Evolutionary conservation across 2,888 invertebrate species (phyloP).

Genomic region (Habroteleia sp.): DNA sequence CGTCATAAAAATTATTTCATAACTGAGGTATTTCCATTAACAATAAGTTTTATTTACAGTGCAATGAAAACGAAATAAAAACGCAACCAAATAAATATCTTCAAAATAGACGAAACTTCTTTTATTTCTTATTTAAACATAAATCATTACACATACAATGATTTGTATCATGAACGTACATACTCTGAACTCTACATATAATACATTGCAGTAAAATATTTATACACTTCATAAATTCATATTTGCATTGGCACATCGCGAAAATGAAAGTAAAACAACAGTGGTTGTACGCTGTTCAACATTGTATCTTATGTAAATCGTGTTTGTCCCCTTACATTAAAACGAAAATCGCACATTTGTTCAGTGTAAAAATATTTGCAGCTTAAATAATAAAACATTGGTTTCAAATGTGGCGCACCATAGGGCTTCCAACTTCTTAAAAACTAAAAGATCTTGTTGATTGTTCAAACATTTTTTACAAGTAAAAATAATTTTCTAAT

Average conservation of each 20-base stretch:
- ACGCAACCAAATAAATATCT: slow-evolving; percentile 17
- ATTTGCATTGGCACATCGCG: slow-evolving; percentile 57
- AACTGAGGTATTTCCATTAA: background rate
- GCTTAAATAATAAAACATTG: slow-evolving; percentile 26
- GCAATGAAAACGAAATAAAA: background rate
- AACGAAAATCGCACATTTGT: slow-evolving; percentile 24
- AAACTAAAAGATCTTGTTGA: slow-evolving; percentile 34
- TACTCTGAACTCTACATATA: slow-evolving; percentile 55
- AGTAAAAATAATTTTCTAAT: slow-evolving; percentile 43
- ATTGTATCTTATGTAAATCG: slow-evolving; percentile 3
- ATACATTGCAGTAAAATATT: slow-evolving; percentile 53
- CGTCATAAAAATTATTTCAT: no score
- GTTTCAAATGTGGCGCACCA: slow-evolving; percentile 62
- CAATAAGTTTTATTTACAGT: background rate
- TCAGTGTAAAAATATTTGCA: slow-evolving; percentile 34
- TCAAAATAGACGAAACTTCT: slow-evolving; percentile 39
- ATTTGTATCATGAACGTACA: slow-evolving; percentile 52
- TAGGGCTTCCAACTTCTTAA: slow-evolving; percentile 65
- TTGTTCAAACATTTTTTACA: no score
- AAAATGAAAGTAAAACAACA: slow-evolving; percentile 29
- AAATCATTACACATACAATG: slow-evolving; percentile 53
- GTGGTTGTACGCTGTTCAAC: no score
- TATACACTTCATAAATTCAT: slow-evolving; percentile 50
- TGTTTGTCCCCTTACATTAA: background rate
- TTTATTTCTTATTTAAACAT: slow-evolving; percentile 59